phyloP scores from a whole-genome alignment of 2,797 vertebrate species.

The Sandelia bainsii region DNA sequence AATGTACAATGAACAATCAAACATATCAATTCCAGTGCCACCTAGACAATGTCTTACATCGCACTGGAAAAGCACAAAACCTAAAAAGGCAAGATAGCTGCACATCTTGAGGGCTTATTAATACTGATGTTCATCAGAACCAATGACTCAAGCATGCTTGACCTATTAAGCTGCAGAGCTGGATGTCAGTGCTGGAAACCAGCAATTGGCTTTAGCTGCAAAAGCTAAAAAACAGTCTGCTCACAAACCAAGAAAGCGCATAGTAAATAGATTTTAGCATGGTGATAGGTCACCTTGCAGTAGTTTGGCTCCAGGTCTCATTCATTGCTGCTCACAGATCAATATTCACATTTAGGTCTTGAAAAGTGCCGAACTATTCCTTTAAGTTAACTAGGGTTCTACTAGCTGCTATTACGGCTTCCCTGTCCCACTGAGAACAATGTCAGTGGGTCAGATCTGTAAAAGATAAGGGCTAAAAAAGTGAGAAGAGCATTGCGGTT shows the following conservation, averaged over 20 bases:
- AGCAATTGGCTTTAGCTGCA: not conserved
- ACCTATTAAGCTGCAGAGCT: not conserved
- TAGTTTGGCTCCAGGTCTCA: not conserved
- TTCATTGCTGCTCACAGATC: not conserved
- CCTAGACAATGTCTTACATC: not conserved
- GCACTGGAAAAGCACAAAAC: not conserved
- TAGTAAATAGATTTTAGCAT: not conserved
- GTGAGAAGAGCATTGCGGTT: too few species aligned
- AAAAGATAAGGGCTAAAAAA: too few species aligned
- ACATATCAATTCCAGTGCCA: not conserved
- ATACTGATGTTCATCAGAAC: not conserved
- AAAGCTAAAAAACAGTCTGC: not conserved
- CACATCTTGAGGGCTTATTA: not conserved
- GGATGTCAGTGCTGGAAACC: too few species aligned
- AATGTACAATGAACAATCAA: constrained; percentile 8
- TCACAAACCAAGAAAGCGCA: not conserved
- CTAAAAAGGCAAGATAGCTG: not conserved
- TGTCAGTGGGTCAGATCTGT: too few species aligned
- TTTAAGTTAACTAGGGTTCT: too few species aligned
- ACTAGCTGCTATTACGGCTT: too few species aligned
- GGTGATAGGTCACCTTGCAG: not conserved
- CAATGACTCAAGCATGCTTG: not conserved
- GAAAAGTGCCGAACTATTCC: too few species aligned
- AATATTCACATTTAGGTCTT: too few species aligned
- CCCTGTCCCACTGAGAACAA: too few species aligned